Conservation (phyloP, 92 coral and sea anemone species). For the Ricordea florida region DNA sequence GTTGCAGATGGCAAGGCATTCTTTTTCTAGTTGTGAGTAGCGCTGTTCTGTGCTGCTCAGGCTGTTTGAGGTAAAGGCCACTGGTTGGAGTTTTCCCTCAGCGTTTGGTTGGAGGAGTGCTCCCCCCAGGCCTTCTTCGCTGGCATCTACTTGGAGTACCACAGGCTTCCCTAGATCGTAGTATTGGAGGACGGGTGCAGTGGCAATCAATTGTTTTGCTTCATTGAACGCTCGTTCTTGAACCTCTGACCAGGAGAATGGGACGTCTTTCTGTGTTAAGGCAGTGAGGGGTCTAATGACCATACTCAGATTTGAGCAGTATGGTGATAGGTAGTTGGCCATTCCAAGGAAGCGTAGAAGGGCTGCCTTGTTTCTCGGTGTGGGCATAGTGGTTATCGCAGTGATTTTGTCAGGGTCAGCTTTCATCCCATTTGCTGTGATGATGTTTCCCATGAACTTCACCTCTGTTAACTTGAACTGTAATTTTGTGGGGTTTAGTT, state of each 20-base stretch:
- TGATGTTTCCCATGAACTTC: slow-evolving; percentile 8
- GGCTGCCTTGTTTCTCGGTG: slow-evolving; percentile 61
- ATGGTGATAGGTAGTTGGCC: slow-evolving; percentile 63
- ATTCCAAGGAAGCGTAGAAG: slow-evolving; percentile 63
- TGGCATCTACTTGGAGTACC: slow-evolving; percentile 39
- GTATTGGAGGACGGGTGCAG: slow-evolving; percentile 37
- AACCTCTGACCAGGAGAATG: slow-evolving; percentile 52
- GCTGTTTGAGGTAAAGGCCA: slow-evolving; percentile 47
- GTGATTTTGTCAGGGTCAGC: slow-evolving; percentile 47
- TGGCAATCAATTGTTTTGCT: slow-evolving; percentile 41
- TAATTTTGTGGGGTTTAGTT: slow-evolving; percentile 27
- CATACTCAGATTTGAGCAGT: slow-evolving; percentile 55
- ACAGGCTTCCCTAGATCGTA: slow-evolving; percentile 41
- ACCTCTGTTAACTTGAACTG: background rate
- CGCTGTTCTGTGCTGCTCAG: slow-evolving; percentile 51
- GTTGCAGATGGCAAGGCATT: slow-evolving; percentile 66
- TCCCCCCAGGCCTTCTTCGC: slow-evolving; percentile 31
- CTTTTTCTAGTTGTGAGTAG: slow-evolving; percentile 45
- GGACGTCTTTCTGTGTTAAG: slow-evolving; percentile 44
- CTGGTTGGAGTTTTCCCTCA: slow-evolving; percentile 39
- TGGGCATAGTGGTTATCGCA: slow-evolving; percentile 49
- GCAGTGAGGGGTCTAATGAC: slow-evolving; percentile 40
- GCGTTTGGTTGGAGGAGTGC: slow-evolving; percentile 40
- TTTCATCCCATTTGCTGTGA: slow-evolving; percentile 34
- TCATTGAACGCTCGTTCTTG: slow-evolving; percentile 55